Base-by-base conservation (phyloP, 2,797 vertebrate genomes). In the Spinibarbus caldwelli region DNA sequence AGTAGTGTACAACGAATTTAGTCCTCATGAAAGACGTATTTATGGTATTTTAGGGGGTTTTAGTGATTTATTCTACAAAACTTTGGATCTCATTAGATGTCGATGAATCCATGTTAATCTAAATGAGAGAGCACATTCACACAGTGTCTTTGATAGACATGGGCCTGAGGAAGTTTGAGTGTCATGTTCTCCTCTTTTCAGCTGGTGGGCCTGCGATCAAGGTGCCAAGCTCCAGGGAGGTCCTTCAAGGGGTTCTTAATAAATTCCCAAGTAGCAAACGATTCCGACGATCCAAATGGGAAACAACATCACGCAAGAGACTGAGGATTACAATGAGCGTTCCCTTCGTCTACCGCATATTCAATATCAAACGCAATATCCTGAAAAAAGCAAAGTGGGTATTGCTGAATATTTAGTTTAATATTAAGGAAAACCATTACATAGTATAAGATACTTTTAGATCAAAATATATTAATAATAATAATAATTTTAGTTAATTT, bases 321-420 rank as follows among this genome's bases (percentile, higher is more conserved):
- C 66, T 95, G 2, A 94, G 92, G 31, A 4, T 49, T 43, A 90
- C 93, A 0, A 92, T 97, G 2, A 79, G 82, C 0, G 90, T 97
- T 45, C 96, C 96, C 0, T 92, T 93, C 11, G 19, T 97, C 6
- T 95, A 88, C 79, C 90, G 90, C 10, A 11, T 94, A 2, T 95
- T 96, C 87, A 89, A 82, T 31, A 11, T 34, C 1, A 94, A 93
- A 89, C 96, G 92, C 41, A 43, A 43, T 43, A 10, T 43, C 41
- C 41, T 94, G 9, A 54, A 85, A 3, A 96, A 94, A 64, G 94
- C 91, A 96, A 97, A 92, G 84, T 88, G 15, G 59, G 67, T 80
- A 26, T 41, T 15, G 36, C 70, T 73, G 41, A 54, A 34, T 36
- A 34, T 43, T 43, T 68, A 0, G 21, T 47, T 6, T 36, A 73